phyloP scores from a whole-genome alignment of 2,113 vertebrate species.

The Caranx ignobilis region DNA sequence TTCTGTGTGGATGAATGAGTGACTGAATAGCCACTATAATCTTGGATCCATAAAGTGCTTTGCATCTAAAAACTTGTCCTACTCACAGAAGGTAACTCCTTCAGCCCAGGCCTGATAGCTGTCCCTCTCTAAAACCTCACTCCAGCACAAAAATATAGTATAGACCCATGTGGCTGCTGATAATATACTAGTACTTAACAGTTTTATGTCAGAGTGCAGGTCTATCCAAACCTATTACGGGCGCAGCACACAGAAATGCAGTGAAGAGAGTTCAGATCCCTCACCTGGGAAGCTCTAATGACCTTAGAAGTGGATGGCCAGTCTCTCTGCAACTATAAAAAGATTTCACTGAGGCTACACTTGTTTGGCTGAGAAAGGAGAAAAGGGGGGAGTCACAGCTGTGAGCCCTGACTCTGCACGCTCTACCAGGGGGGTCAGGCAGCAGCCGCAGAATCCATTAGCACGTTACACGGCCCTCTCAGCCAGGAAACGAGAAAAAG shows the following conservation, averaged over 20 bases:
- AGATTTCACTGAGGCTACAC: constrained; percentile 50
- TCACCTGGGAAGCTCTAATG: constrained; percentile 42
- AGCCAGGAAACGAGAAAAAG: constrained; percentile 70
- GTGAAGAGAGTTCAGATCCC: constrained; percentile 17
- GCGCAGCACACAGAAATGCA: constrained; percentile 13
- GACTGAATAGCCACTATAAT: background rate
- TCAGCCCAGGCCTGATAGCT: background rate
- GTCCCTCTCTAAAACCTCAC: constrained; percentile 12
- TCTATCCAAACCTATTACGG: constrained; percentile 48
- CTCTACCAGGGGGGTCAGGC: constrained; percentile 62
- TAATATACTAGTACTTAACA: constrained; percentile 27
- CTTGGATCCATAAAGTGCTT: background rate
- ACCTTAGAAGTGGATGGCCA: constrained; percentile 43
- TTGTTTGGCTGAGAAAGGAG: constrained; percentile 52
- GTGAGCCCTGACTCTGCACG: constrained; percentile 30
- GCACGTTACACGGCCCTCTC: constrained; percentile 74
- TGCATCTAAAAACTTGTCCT: background rate
- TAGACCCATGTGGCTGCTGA: constrained; percentile 7
- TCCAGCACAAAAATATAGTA: constrained; percentile 6
- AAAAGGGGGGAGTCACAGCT: constrained; percentile 36
- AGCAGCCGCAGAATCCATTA: constrained; percentile 79
- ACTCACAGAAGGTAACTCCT: background rate
- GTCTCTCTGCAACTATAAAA: constrained; percentile 65
- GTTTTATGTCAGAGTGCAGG: constrained; percentile 29
- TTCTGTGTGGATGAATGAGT: constrained; percentile 1